Evolutionary conservation across 2,797 vertebrate genomes (phyloP).

Genomic region (Rhodeus uyekii): DNA sequence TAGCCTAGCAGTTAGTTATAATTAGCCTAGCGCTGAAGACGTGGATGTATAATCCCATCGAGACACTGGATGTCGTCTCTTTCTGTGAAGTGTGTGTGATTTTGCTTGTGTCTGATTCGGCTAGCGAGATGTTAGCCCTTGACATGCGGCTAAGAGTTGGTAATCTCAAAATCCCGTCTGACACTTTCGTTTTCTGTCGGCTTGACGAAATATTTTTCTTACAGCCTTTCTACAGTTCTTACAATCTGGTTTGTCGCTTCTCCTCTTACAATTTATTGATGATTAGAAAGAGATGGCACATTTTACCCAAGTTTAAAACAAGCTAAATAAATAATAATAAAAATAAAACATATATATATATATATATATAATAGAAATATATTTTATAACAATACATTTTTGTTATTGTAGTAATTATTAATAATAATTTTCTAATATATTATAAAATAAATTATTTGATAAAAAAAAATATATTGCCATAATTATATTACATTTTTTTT

Average conservation of each 20-base stretch:
- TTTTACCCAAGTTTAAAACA: background rate
- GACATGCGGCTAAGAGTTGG: background rate
- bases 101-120: slow-evolving; percentile 5
- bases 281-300: background rate
- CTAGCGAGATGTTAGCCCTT: background rate
- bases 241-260: too few species aligned
- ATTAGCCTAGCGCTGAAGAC: slow-evolving; percentile 2
- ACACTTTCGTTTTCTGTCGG: background rate
- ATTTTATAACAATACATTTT: too few species aligned
- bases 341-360: too few species aligned
- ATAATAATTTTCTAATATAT: too few species aligned
- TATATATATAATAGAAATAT: too few species aligned
- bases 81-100: background rate
- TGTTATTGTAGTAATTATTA: too few species aligned
- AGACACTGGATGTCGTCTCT: background rate
- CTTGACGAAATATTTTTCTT: background rate
- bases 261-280: background rate
- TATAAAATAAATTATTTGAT: too few species aligned
- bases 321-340: background rate
- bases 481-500: too few species aligned
- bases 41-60: slow-evolving; percentile 9
- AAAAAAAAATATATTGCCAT: too few species aligned
- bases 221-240: background rate
- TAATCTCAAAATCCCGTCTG: slow-evolving; percentile 34
- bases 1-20: slow-evolving; percentile 32